Base-by-base conservation (phyloP, 2,888 invertebrate genomes). In the Acanthosoma haemorrhoidale region DNA sequence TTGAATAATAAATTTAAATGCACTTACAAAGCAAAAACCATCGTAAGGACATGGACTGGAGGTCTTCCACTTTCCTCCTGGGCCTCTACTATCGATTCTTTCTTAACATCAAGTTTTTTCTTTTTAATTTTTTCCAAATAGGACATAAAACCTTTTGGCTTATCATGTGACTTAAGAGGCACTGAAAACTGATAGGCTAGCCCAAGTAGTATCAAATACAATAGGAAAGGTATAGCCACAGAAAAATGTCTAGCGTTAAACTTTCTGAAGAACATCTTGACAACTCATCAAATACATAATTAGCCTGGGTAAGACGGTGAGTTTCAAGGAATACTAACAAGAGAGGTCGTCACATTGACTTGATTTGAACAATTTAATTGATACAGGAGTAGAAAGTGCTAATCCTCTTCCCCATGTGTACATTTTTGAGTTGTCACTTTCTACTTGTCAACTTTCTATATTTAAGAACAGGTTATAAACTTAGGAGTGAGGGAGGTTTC, bases 11-110 rank as follows among this genome's bases (percentile, higher is more conserved):
- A n/a, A n/a, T n/a, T n/a, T n/a, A n/a, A n/a, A n/a, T n/a, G 9
- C 11, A 66, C 68, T 68, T 58, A 72, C 72, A 66, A 69, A 25
- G 69, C 66, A 38, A 72, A 72, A 32, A 72, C 67, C 15, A 64
- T 31, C 8, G 72, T 71, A 18, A 72, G 57, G 4, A 72, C 43
- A 13, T 72, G 71, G 16, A 72, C 43, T 13, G 72, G 72, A n/a
- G 72, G 69, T n/a, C 25, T 34, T 51, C 34, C 16, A 58, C 25
- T 63, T 2, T 34, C 31, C 8, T 69, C 69, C 25, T 69, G 31
- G 4, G 29, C 38, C 34, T 68, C 59, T 9, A 68, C n/a, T 11
- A 58, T 25, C 2, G 32, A 16, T 2, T 68, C 68, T 15, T 57
- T 58, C 21, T 39, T 36, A 16, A 51, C 8, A 57, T 67, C 67